phyloP scores from a whole-genome alignment of 2,113 vertebrate genomes.

The Sorex araneus region DNA sequence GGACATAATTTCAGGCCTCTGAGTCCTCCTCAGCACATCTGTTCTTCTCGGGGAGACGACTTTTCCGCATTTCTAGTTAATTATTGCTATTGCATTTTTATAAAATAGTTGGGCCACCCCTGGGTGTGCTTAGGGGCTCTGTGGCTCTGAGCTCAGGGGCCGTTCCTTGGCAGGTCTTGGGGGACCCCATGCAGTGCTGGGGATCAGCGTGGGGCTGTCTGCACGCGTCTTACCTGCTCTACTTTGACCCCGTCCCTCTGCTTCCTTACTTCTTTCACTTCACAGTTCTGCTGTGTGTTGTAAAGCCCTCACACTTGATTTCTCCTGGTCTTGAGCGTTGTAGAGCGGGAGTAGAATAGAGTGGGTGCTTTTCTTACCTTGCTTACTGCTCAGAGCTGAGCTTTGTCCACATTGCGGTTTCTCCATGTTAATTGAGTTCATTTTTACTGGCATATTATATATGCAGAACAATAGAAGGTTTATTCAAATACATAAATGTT shows the following conservation, averaged over 20 bases:
- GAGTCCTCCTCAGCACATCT: background rate
- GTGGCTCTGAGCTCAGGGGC: no score
- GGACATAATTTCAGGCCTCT: background rate
- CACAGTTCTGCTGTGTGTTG: background rate
- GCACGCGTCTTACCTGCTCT: no score
- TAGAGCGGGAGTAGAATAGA: background rate
- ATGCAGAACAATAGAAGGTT: background rate
- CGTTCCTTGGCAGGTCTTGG: no score
- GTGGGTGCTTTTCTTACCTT: conserved; percentile 2
- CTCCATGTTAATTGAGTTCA: background rate
- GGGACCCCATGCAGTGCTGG: no score
- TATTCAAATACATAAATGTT: background rate
- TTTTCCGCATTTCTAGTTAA: background rate
- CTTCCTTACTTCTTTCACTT: conserved; percentile 50
- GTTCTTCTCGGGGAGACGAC: background rate
- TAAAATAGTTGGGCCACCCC: no score
- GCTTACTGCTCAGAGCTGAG: background rate
- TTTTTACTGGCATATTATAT: conserved; percentile 30
- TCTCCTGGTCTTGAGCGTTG: conserved; percentile 46
- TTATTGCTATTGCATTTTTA: no score
- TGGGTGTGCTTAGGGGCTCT: no score
- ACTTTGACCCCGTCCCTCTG: no score
- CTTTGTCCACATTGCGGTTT: conserved; percentile 23
- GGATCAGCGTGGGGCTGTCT: no score
- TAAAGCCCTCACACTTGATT: conserved; percentile 8